Conservation (phyloP, 53 echinoderm and acorn worm species). For the Echinometra lucunter region DNA sequence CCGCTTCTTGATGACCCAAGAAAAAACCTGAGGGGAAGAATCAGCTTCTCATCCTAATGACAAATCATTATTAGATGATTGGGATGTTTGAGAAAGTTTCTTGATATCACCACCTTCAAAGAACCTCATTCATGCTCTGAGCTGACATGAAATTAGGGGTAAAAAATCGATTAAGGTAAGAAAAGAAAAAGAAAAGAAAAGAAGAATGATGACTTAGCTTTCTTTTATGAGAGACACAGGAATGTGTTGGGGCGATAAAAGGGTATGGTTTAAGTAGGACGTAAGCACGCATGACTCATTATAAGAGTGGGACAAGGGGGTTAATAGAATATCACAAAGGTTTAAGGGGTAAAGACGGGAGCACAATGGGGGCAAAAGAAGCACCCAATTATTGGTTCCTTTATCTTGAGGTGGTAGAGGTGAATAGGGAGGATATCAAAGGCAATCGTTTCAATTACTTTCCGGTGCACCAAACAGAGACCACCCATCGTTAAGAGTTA, state of each 20-base stretch:
- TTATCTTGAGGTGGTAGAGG: slow-evolving; percentile 37
- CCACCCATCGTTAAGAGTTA: neutral
- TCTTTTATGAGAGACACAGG: neutral
- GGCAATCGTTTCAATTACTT: slow-evolving; percentile 48
- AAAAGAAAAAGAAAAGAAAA: neutral
- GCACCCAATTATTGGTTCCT: slow-evolving; percentile 51
- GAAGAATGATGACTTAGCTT: slow-evolving; percentile 24
- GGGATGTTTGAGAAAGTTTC: neutral
- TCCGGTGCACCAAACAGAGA: neutral
- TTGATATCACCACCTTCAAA: neutral
- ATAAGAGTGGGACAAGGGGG: neutral
- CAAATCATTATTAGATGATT: slow-evolving; percentile 38
- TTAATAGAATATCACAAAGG: neutral
- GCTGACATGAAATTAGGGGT: slow-evolving; percentile 18
- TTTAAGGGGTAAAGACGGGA: slow-evolving; percentile 17
- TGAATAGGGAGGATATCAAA: slow-evolving; percentile 31
- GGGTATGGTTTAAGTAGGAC: slow-evolving; percentile 9
- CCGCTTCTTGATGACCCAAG: neutral
- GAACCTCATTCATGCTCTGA: neutral
- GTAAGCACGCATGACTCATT: slow-evolving; percentile 40
- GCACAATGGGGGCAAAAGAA: slow-evolving; percentile 44
- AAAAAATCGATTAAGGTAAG: slow-evolving; percentile 10
- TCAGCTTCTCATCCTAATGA: neutral
- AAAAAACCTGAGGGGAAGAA: neutral
- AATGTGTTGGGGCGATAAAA: slow-evolving; percentile 23